These are phyloP conservation scores for Cyphomyrus discorhynchus DNA, from an alignment of 2,113 vertebrate genomes.

Conservation along the genomic window DNA sequence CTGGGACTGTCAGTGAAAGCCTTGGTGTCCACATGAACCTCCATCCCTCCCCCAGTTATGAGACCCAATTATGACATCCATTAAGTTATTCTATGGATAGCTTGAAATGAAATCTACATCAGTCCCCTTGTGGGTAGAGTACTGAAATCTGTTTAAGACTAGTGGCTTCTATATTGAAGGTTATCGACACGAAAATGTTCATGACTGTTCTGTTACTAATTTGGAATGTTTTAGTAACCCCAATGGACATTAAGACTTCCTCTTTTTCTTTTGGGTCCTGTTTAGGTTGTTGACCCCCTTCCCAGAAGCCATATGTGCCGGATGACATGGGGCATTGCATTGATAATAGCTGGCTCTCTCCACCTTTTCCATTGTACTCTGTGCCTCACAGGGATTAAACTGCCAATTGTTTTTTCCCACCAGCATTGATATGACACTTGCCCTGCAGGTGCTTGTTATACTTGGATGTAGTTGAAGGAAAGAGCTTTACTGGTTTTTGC, in stretches of 20 bases:
- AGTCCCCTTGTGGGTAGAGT: neutral
- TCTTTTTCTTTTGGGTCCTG: neutral
- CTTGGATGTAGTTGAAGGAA: neutral
- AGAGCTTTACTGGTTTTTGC: conserved; percentile 4
- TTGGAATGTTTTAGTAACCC: neutral
- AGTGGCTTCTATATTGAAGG: neutral
- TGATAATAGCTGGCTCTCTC: neutral
- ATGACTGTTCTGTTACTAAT: neutral
- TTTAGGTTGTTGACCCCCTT: neutral
- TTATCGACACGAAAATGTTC: neutral
- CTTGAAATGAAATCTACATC: neutral
- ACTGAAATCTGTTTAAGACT: neutral
- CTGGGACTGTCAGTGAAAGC: neutral
- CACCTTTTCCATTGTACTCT: neutral
- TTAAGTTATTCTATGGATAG: neutral
- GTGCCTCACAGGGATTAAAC: conserved; percentile 8
- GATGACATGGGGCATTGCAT: neutral
- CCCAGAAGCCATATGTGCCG: neutral
- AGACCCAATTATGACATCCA: neutral
- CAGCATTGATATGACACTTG: conserved; percentile 11
- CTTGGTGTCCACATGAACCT: neutral
- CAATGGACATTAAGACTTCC: neutral
- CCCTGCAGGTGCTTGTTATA: neutral
- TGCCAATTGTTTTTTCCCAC: neutral
- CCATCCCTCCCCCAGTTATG: no score